Evolutionary conservation across 2,797 vertebrate genomes (phyloP).

Genomic region (Meda fulgida): DNA sequence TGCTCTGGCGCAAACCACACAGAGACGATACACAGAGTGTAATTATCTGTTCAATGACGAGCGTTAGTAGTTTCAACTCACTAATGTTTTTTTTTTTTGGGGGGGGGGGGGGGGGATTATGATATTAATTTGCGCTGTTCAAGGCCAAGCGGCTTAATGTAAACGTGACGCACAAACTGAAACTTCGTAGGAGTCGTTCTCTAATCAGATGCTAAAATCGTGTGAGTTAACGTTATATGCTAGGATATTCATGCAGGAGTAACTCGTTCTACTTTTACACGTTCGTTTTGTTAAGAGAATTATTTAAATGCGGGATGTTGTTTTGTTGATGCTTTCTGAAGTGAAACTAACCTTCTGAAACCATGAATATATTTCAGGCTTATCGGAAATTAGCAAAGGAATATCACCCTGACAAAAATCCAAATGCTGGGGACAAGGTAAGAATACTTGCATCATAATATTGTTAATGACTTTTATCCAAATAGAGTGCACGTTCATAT

Average conservation of each 20-base stretch:
- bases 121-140: neutral
- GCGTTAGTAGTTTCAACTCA: neutral
- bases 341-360: constrained; percentile 29
- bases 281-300: neutral
- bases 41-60: no score
- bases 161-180: constrained; percentile 5
- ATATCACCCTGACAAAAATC: constrained; percentile 98
- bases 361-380: constrained; percentile 76
- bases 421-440: constrained; percentile 98
- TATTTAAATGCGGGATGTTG: neutral
- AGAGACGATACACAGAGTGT: neutral
- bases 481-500: neutral
- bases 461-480: neutral
- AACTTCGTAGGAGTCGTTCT: neutral
- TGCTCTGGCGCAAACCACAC: neutral
- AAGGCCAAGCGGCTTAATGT: neutral
- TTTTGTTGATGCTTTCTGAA: neutral
- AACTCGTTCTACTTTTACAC: neutral
- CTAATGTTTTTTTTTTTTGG: neutral
- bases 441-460: constrained; percentile 26
- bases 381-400: constrained; percentile 97
- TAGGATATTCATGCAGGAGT: neutral
- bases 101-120: no score
- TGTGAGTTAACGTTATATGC: neutral
- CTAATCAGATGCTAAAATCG: neutral